phyloP scores from a whole-genome alignment of 2,113 vertebrate genomes.

The Calyptommatus sinebrachiatus region DNA sequence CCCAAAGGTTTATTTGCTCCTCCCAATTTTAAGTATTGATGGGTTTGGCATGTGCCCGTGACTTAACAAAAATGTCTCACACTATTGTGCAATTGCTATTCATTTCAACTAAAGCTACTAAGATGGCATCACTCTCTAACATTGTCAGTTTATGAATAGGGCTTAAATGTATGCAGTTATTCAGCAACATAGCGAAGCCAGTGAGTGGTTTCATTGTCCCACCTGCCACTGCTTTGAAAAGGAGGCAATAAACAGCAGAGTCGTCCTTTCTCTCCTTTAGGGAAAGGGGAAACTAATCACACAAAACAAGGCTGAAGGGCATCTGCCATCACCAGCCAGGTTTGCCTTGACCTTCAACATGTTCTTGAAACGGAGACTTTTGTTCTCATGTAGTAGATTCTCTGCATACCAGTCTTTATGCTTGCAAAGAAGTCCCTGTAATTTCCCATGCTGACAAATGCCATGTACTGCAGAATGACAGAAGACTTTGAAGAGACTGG shows the following conservation, averaged over 20 bases:
- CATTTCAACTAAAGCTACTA: constrained; percentile 11
- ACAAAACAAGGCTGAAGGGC: background rate
- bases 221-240: background rate
- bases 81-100: constrained; percentile 35
- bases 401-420: background rate
- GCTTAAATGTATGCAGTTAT: constrained; percentile 30
- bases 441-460: background rate
- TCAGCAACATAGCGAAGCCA: constrained; percentile 5
- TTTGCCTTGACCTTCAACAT: background rate
- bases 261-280: background rate
- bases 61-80: background rate
- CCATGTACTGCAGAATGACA: background rate
- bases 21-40: constrained; percentile 10
- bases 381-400: background rate
- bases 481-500: too few species aligned
- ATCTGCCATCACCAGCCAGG: background rate
- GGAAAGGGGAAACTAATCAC: background rate
- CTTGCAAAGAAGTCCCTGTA: background rate
- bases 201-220: background rate
- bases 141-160: constrained; percentile 31
- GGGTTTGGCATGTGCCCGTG: constrained; percentile 26
- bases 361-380: background rate
- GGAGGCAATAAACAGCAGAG: background rate
- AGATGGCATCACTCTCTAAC: constrained; percentile 7
- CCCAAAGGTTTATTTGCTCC: background rate